Evolutionary conservation across 2,797 vertebrate species (phyloP), one percentile per base, ranked within the genome.

Genomic region (Austrolebias charrua): DNA sequence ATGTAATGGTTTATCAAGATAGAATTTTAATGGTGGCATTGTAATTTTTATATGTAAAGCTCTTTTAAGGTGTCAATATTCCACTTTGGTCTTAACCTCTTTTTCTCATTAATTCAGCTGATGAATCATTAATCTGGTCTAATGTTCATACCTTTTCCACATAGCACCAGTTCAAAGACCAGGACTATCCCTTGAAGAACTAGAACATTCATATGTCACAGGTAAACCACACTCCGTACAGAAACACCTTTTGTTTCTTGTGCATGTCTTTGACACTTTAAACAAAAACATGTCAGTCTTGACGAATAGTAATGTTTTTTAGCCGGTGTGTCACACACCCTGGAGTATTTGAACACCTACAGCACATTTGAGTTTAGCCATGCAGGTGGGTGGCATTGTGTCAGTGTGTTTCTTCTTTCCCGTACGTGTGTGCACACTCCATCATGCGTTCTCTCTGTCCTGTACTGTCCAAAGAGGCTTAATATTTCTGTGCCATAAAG

Each of bases 401-500:
- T 66, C 19, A 63, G 51, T 61, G 64, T 63, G 71, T 44, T 4
- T n/a, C 31, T 78, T 54, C 71, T 62, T 63, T 55, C 63, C 35
- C 24, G 54, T 47, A 73, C 60, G 43, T 65, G 63, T 79, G 77
- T 62, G 48, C 55, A 69, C 40, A 55, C 65, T 68, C 71, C 46
- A 15, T 69, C 73, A 66, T 82, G 77, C 75, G 84, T 72, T 63
- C 71, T 58, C 68, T 72, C 81, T 80, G 81, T 85, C 78, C 80
- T 60, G 77, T 70, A 87, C 78, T 79, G 71, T 78, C 79, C 24
- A 90, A 89, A 91, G 89, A 73, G 87, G 87, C 89, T 91, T 91
- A 91, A 90, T 89, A 89, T 88, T 88, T 87, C 82, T 86, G 80
- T 86, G 78, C 88, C 85, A 86, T 88, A 89, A 89, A 90, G 89